Percentiles rank a stretch among this genome's conserved stretches.
Evolutionary conservation across 2,113 vertebrate species (phyloP).

Genomic region (Hemicordylus capensis): DNA sequence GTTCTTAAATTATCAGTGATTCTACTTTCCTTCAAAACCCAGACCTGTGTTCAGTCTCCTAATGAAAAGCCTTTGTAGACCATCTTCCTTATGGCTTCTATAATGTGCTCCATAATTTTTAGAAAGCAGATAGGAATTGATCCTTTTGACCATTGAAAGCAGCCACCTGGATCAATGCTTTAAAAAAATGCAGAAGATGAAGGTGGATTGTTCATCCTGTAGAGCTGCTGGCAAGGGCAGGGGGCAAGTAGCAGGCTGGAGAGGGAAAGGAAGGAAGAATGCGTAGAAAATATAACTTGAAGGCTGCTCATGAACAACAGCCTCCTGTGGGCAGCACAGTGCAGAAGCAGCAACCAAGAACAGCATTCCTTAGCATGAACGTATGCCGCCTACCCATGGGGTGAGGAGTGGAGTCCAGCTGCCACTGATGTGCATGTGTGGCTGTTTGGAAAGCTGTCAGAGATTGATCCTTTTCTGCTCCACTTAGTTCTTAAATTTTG

Average conservation of each 20-base stretch:
- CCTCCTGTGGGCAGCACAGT: background rate
- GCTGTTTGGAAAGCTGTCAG: background rate
- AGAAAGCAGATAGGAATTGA: background rate
- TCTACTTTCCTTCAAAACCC: background rate
- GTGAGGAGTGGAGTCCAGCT: fast-evolving
- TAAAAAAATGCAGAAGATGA: background rate
- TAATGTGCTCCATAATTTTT: background rate
- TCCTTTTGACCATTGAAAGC: background rate
- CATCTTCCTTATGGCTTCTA: background rate
- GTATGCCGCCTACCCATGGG: background rate
- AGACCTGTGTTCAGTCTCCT: background rate
- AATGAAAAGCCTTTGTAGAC: background rate
- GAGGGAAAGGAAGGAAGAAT: background rate
- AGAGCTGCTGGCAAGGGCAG: background rate
- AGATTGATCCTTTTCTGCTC: background rate
- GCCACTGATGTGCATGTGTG: background rate
- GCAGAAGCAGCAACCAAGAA: background rate
- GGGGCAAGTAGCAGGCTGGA: no score
- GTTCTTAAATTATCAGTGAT: background rate
- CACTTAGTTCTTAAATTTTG: background rate
- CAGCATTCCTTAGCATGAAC: background rate
- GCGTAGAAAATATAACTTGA: background rate
- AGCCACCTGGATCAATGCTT: background rate
- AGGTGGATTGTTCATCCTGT: background rate
- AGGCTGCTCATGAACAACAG: background rate